Conservation (phyloP, 2,797 vertebrate genomes). For the Huso huso region DNA sequence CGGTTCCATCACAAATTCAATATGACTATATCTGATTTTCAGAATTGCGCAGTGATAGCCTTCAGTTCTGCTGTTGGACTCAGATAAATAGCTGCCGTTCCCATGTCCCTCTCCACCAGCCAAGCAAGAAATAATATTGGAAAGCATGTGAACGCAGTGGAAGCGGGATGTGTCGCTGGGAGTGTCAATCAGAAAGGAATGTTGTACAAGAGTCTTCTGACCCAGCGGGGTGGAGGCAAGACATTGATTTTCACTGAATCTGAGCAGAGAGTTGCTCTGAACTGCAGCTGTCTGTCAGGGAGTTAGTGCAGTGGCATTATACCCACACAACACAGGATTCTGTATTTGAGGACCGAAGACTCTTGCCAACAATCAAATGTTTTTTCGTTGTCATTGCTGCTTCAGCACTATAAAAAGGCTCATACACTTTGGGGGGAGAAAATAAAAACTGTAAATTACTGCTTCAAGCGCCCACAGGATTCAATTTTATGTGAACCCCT, state of each 20-base stretch:
- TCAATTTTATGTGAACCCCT: slow-evolving; percentile 13
- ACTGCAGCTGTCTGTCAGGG: slow-evolving; percentile 13
- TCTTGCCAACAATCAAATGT: slow-evolving; percentile 3
- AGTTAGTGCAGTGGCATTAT: background rate
- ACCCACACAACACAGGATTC: background rate
- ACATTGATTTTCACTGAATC: slow-evolving; percentile 28
- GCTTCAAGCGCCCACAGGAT: slow-evolving; percentile 6
- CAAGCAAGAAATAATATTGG: too few relatives aligned
- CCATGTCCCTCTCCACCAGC: too few relatives aligned
- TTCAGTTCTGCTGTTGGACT: too few relatives aligned
- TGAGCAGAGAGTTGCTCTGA: slow-evolving; percentile 14
- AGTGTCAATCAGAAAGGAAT: slow-evolving; percentile 16
- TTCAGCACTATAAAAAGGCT: slow-evolving; percentile 9
- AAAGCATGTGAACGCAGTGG: background rate
- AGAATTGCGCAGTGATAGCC: too few relatives aligned
- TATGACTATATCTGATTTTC: too few relatives aligned
- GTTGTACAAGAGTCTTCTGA: slow-evolving; percentile 5
- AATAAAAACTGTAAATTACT: slow-evolving; percentile 17
- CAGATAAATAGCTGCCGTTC: too few relatives aligned
- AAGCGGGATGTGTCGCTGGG: slow-evolving; percentile 3
- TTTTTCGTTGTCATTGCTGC: slow-evolving; percentile 11
- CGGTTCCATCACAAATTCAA: too few relatives aligned
- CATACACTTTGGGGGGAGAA: slow-evolving; percentile 1
- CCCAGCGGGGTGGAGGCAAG: background rate
- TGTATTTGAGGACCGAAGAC: background rate